phyloP scores from a whole-genome alignment of 2,797 vertebrate genomes.

The Micrastur ruficollis region DNA sequence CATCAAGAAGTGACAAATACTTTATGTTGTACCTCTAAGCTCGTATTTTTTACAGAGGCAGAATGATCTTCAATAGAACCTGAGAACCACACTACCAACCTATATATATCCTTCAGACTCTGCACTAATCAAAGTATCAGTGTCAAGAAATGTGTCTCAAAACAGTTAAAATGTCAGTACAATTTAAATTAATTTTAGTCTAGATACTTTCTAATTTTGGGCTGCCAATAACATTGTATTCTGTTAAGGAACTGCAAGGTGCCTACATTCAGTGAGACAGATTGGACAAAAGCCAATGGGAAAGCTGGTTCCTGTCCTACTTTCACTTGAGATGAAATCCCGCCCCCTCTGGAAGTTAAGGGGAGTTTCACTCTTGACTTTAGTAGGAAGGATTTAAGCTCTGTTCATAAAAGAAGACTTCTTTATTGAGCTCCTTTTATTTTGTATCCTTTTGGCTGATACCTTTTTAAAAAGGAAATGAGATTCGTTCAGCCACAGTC shows the following conservation, averaged over 20 bases:
- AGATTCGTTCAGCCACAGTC: not conserved
- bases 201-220: not conserved
- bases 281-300: not conserved
- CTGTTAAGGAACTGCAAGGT: not conserved
- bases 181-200: not conserved
- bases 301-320: not conserved
- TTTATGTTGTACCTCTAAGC: not conserved
- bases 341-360: not conserved
- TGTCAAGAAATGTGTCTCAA: not conserved
- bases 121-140: not conserved
- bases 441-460: not conserved
- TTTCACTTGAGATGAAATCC: not conserved
- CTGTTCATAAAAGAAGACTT: not conserved
- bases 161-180: not conserved
- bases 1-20: not conserved
- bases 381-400: not conserved
- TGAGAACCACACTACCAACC: not conserved
- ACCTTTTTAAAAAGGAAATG: not conserved
- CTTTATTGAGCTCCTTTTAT: not conserved
- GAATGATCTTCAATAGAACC: not conserved
- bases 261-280: not conserved
- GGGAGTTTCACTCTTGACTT: not conserved
- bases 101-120: not conserved
- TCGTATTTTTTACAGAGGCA: not conserved
- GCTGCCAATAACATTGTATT: not conserved